Base-by-base conservation (phyloP, 2,888 invertebrate species). In the Cremastobaeus sp. region DNA sequence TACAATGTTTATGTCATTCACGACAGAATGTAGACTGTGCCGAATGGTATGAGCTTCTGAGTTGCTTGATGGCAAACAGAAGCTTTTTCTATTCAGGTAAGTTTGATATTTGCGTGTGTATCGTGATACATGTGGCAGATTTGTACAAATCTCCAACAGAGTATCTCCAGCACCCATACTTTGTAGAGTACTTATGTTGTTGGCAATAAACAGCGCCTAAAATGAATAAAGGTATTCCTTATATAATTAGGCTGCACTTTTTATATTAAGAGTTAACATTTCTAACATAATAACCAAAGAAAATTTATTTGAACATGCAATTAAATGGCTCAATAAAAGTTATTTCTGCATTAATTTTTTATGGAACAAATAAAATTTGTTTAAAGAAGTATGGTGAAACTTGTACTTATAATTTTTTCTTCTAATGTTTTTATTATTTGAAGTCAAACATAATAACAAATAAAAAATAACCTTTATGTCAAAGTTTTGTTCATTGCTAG, bases 1-100 rank as follows among this genome's bases (percentile, higher is more conserved):
- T 65, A 96, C 95, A 39, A 96, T 92, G 68, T 92, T 92, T 73
- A 97, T 93, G 86, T 97, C 97, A 73, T 94, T 93, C 71, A 96
- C 92, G 78, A 96, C 91, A 77, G 93, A 92, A 76, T 93, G 92
- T 79, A 96, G 91, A 78, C 94, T 95, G 84, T 91, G 91, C 88
- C 92, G 92, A 81, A 92, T 92, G 83, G 90, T 92, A 84, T 92
- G 92, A 75, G 93, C 96, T 89, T 92, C 96, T 78, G 90, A 91
- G 88, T 92, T 90, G 68, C 91, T 92, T 1, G 91, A 89, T 0
- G 94, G 94, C 80, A 91, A 90, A 85, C 89, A 92, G 71, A 90
- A 92, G 68, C 89, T 90, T 87, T 91, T 95, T 84, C 92, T 93
- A 82, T 89, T 92, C 84, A 89, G 89, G 35, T 92, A 91, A 43